Evolutionary conservation across 2,113 vertebrate genomes (phyloP), one percentile per base, ranked within the genome.

Genomic region (Oryzias celebensis): DNA sequence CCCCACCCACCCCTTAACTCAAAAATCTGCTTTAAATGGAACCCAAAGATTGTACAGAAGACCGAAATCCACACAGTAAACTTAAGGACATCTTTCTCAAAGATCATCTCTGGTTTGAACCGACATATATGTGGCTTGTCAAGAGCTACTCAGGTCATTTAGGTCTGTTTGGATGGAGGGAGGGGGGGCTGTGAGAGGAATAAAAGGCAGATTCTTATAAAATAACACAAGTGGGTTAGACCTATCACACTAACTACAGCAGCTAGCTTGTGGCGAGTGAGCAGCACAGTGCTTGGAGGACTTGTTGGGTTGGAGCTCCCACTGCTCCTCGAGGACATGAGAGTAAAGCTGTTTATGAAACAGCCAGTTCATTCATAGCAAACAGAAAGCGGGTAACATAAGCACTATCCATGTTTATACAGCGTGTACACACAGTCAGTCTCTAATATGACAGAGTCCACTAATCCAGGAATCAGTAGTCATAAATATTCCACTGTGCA

Each of bases 401-500:
- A 86, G 77, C 85, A 88, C 75, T 86, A 86, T 88, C 86, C 82
- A 78, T 80, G 81, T 88, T 86, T 86, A 84, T 84, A 85, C 66
- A 73, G 83, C 79, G 60, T 84, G 84, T 88, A 87, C 87, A 83
- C 84, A 90, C 83, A 80, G 85, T 85, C 85, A 80, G 85, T 85
- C 85, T 87, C 72, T 81, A 83, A 73, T 87, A 82, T 83, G 85
- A 82, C 71, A 88, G 78, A 83, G 86, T 80, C 76, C 80, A 87
- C 78, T 83, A 87, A 75, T 74, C 80, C 75, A 85, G 76, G 76
- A 83, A 83, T 90, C 88, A 89, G 87, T 88, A 89, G 87, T 88
- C 82, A 87, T 88, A 85, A 89, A 85, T 88, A 89, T 82, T 77
- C 85, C 79, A 82, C 65, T 85, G 84, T 89, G 82, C 86, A 85